Evolutionary conservation across 2,113 vertebrate species (phyloP), one percentile per base, ranked within the genome.

Genomic region (Excalfactoria chinensis): DNA sequence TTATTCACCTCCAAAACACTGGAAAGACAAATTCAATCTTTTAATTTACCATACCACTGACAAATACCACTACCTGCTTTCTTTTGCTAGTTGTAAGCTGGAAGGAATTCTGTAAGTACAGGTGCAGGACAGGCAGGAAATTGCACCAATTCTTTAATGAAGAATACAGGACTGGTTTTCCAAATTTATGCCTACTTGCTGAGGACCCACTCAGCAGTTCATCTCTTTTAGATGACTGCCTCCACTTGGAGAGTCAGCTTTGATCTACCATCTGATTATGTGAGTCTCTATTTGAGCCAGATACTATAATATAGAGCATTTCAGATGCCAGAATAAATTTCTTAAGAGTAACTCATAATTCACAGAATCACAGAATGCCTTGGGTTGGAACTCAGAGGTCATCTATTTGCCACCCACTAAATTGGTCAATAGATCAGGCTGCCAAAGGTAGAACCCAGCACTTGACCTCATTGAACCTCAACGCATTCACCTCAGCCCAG

Each of bases 131-230:
- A 12, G 9, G 7, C 7, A 34, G 66, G 34, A 88, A 83, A 69
- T 76, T 46, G 63, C 10, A 53, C 22, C 41, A 12, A 9, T 48
- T 51, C 72, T 83, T 35, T 73, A 16, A 62, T 32, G 0, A 60
- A 76, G 13, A 26, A 0, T 41, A 25, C 21, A 17, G 8, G 37
- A 32, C 1, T 7, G 7, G 51, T 66, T 51, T 37, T 63, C 14
- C 49, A 44, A n/a, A 3, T 83, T 80, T 40, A 72, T 64, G 11
- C 5, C 9, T 72, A 8, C n/a, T 56, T 80, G 69, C 48, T 80
- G 35, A 66, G 6, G 62, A 30, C 8, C 11, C 6, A 48, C 1
- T 18, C 0, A 1, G 21, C 6, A 84, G 15, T 3, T 5, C 9
- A 3, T 12, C 21, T 23, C 4, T 1, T 58, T 86, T 34, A 71